phyloP scores from a whole-genome alignment of 2,888 invertebrate genomes.

The Phasia obesa region DNA sequence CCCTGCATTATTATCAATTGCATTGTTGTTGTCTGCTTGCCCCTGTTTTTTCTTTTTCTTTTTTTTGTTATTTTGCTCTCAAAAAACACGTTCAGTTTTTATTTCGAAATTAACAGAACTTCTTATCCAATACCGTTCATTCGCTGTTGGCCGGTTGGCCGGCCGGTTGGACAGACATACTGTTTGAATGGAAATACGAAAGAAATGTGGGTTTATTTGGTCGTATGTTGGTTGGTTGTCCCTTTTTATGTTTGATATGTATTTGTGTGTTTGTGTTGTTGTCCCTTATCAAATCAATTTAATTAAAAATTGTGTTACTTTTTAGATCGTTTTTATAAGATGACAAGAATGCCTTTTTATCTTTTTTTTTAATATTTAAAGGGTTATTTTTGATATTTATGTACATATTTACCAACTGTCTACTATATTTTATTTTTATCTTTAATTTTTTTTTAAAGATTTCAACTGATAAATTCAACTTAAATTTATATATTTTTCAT shows the following conservation, averaged over 20 bases:
- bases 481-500: no score
- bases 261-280: no score
- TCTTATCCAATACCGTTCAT: background rate
- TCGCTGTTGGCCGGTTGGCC: background rate
- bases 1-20: slow-evolving; percentile 17
- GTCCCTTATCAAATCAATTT: slow-evolving; percentile 65
- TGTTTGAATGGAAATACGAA: slow-evolving; percentile 6
- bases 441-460: slow-evolving; percentile 26
- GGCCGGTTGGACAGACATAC: background rate
- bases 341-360: slow-evolving; percentile 37
- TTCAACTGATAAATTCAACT: slow-evolving; percentile 29
- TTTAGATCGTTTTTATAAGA: slow-evolving; percentile 53
- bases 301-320: slow-evolving; percentile 66
- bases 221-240: background rate
- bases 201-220: background rate
- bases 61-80: background rate
- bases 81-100: slow-evolving; percentile 2
- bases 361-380: background rate
- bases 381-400: slow-evolving; percentile 32
- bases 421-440: slow-evolving; percentile 41
- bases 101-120: slow-evolving; percentile 37
- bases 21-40: background rate
- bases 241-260: slow-evolving; percentile 29
- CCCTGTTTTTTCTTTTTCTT: background rate
- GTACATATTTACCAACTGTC: slow-evolving; percentile 22